Evolutionary conservation across 2,888 invertebrate species (phyloP), one percentile per base, ranked within the genome.

Genomic region (Campaea margaritaria): DNA sequence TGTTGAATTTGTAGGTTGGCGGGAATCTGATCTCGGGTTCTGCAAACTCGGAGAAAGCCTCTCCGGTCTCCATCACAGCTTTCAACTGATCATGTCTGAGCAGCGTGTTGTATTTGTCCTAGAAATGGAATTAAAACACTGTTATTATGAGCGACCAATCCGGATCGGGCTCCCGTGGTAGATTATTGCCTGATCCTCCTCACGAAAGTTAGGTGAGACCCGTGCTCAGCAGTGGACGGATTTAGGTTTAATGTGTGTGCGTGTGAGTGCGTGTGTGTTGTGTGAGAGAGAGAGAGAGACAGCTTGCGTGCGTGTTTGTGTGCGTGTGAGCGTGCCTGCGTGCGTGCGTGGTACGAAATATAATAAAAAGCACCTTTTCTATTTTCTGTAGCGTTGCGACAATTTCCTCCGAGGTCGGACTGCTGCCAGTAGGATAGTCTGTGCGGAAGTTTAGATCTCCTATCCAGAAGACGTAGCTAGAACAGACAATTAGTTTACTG

Each of bases 361-460:
- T 21, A 21, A 21, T 45, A 5, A 21, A 21, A 21, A 21, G 5
- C 5, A 58, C 59, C 41, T 95, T 94, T 65, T 95, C 93, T 9
- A 96, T 91, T 54, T 93, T 91, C 62, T 94, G 89, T 21, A 97
- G 86, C 8, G 93, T 81, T 1, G 93, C 87, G 11, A 95, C 93
- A n/a, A 98, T 96, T 65, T 95, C 95, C 52, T 94, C 93, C 0
- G 95, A 89, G 0, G 94, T 93, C 0, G 95, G 93, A 16, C 94
- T 93, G 64, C 87, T 89, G 7, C 94, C 93, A 36, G 93, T 89
- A 0, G 95, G 95, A 56, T 95, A 95, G 63, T 94, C 89, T 7
- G 96, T 91, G 0, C 98, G 95, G 82, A 98, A 98, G 85, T 98
- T 98, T 21, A 98, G 91, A 81, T 98, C 98, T 0, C 98, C 98